Percentiles rank a stretch among this genome's conserved stretches.
Conservation (phyloP, 2,113 vertebrate species). For the Cygnus atratus region DNA sequence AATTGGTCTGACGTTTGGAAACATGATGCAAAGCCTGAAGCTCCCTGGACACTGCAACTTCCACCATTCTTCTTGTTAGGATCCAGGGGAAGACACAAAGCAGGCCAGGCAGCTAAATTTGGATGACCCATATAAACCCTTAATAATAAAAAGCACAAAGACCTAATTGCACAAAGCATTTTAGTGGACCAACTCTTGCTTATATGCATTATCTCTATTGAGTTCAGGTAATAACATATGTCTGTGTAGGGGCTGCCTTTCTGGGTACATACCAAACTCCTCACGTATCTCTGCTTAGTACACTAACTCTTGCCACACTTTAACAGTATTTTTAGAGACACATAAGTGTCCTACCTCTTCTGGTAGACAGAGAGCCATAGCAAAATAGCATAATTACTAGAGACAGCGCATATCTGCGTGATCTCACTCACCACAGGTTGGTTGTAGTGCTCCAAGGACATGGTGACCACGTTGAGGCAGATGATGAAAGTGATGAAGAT, state of each 20-base stretch:
- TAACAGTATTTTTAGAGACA: background rate
- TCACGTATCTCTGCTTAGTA: background rate
- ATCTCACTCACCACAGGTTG: conserved; percentile 89
- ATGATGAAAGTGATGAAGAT: conserved; percentile 99
- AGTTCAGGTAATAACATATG: background rate
- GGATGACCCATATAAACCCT: background rate
- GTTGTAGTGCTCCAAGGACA: conserved; percentile 98
- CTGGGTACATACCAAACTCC: background rate
- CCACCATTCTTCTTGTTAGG: background rate
- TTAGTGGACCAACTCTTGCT: background rate
- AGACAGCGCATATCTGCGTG: background rate
- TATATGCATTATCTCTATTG: background rate
- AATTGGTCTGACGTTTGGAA: background rate
- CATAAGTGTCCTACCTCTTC: background rate
- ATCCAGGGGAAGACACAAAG: background rate
- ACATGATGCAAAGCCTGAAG: background rate
- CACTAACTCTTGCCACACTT: background rate
- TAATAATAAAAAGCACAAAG: conserved; percentile 4
- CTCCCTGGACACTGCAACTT: background rate
- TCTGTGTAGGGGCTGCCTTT: background rate
- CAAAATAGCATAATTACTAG: background rate
- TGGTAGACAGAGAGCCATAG: background rate
- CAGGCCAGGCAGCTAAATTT: conserved; percentile 15
- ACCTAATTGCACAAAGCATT: background rate
- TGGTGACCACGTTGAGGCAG: conserved; percentile 97